phyloP scores from a whole-genome alignment of 2,888 invertebrate genomes.

The Altica lythri region DNA sequence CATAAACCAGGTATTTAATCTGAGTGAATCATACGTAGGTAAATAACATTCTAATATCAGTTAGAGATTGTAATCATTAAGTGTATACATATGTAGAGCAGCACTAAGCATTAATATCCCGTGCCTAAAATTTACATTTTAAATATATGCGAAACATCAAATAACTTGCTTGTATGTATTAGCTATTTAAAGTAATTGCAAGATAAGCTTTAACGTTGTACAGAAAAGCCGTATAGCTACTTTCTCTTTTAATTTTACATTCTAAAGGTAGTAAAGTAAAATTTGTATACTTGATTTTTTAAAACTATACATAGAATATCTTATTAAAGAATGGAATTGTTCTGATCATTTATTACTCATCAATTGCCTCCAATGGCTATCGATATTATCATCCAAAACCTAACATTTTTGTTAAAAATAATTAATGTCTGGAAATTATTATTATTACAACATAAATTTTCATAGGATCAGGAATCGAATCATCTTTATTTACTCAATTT shows the following conservation, averaged over 20 bases:
- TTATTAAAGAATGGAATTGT: too few relatives aligned
- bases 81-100: conserved; percentile 17
- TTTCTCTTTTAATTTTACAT: background rate
- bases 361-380: background rate
- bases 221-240: background rate
- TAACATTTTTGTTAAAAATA: conserved; percentile 7
- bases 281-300: too few relatives aligned
- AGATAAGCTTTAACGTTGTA: conserved; percentile 1
- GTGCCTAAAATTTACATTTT: conserved; percentile 18
- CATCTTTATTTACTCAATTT: conserved; percentile 12
- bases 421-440: conserved; percentile 11
- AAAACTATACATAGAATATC: too few relatives aligned
- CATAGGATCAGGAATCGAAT: background rate
- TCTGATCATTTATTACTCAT: background rate
- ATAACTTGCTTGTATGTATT: conserved; percentile 7
- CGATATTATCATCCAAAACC: background rate
- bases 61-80: conserved; percentile 10
- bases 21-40: background rate
- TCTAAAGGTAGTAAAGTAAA: too few relatives aligned
- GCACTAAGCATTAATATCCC: background rate
- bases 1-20: too few relatives aligned
- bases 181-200: background rate
- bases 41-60: background rate
- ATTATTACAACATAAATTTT: conserved; percentile 6
- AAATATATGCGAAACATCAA: conserved; percentile 13